Percentiles rank a stretch among this genome's conserved stretches.
phyloP scores from a whole-genome alignment of 2,113 vertebrate genomes.

The Tenrec ecaudatus region DNA sequence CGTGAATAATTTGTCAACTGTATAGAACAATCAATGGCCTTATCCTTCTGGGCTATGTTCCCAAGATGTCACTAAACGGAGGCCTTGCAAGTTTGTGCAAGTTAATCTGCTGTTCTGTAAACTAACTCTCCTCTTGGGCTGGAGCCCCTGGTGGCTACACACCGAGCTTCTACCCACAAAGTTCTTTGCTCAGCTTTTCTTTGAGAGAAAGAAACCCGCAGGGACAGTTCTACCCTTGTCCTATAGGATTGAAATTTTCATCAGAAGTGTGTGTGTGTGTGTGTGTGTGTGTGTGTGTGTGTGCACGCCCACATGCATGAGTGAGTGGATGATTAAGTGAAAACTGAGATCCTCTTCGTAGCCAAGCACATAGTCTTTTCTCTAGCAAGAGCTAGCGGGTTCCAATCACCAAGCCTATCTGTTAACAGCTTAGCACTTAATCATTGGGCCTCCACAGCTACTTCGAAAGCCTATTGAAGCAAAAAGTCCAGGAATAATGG shows the following conservation, averaged over 20 bases:
- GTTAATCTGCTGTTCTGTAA: background rate
- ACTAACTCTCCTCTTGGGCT: background rate
- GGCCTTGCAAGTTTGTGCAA: background rate
- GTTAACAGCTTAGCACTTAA: background rate
- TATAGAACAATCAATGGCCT: slow-evolving; percentile 6
- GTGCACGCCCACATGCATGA: background rate
- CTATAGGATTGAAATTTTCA: too few species aligned
- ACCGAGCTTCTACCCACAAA: too few species aligned
- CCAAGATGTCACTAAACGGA: slow-evolving; percentile 27
- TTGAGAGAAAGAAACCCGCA: too few species aligned
- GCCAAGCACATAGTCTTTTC: background rate
- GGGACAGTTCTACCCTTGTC: too few species aligned
- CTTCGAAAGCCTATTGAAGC: background rate
- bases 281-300: too few species aligned
- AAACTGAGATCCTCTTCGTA: background rate
- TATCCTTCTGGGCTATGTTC: slow-evolving; percentile 11
- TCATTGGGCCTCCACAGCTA: background rate
- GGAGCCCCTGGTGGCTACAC: too few species aligned
- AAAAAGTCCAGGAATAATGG: background rate
- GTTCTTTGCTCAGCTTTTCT: too few species aligned
- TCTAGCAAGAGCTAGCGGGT: background rate
- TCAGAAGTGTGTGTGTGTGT: too few species aligned
- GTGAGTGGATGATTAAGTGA: too few species aligned
- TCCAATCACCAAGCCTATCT: background rate
- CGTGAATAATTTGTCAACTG: slow-evolving; percentile 41